A percentile compares a stretch with the other conserved stretches of the same genome.
Conservation (phyloP, 1,140 invertebrate species). For the Himalopsyche phryganea region DNA sequence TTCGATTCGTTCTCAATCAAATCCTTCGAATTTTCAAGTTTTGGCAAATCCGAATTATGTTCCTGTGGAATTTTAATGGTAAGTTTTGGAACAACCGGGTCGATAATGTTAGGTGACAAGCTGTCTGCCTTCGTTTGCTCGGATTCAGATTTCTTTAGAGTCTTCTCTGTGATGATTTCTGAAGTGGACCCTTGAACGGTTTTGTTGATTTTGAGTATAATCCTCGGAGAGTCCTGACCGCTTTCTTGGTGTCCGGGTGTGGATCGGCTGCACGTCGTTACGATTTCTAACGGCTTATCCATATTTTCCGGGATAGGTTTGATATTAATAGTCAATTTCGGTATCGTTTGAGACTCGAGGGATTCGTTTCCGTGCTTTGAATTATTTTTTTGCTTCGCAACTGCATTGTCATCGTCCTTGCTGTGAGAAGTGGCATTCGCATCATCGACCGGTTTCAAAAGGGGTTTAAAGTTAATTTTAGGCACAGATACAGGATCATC, state of each 20-base stretch:
- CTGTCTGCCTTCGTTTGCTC: constrained; percentile 4
- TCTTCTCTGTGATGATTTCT: constrained; percentile 50
- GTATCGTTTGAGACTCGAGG: constrained; percentile 10
- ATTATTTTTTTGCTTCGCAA: not conserved
- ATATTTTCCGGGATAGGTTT: constrained; percentile 41
- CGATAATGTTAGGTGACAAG: not conserved
- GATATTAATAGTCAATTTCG: constrained; percentile 34
- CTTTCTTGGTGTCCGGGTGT: constrained; percentile 39
- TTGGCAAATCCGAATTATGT: constrained; percentile 2
- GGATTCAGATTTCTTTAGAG: constrained; percentile 36
- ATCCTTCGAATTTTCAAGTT: constrained; percentile 11
- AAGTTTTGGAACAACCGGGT: constrained; percentile 25
- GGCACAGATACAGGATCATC: constrained; percentile 3
- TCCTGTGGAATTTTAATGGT: constrained; percentile 30
- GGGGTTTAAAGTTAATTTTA: constrained; percentile 36
- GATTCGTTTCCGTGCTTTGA: not conserved
- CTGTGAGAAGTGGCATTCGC: not conserved
- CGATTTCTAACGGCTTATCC: constrained; percentile 49
- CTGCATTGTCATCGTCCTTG: not conserved
- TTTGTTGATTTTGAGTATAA: constrained; percentile 54
- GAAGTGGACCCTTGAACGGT: constrained; percentile 49
- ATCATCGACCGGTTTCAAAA: constrained; percentile 40
- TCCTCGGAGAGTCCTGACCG: constrained; percentile 51
- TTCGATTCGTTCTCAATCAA: constrained; percentile 6
- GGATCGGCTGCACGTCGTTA: constrained; percentile 40